A percentile compares a stretch with the other conserved stretches of the same genome.
These are phyloP conservation scores for Pseudeuparius sepicola DNA, from an alignment of 2,888 invertebrate genomes.

Conservation along the genomic window DNA sequence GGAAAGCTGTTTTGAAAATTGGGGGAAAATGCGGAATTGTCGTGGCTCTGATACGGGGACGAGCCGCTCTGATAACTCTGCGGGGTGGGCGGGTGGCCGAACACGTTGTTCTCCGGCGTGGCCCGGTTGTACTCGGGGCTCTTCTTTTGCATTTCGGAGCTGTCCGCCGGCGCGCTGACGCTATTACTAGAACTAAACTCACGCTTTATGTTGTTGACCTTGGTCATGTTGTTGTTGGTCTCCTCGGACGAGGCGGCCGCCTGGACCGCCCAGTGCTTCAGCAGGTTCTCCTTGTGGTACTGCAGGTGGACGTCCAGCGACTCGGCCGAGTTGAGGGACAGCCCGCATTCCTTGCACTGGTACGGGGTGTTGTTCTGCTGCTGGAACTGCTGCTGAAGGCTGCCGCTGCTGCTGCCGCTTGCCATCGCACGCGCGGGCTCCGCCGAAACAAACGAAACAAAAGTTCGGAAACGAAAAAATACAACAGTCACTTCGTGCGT, in stretches of 20 bases:
- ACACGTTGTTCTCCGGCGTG: constrained; percentile 47
- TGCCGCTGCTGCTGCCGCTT: constrained; percentile 31
- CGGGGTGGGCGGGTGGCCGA: constrained; percentile 54
- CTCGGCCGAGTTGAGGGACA: constrained; percentile 63
- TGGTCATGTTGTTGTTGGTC: constrained; percentile 52
- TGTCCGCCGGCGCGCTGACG: not conserved
- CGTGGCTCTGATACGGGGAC: constrained; percentile 50
- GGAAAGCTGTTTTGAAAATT: constrained; percentile 35
- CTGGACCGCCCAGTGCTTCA: constrained; percentile 62
- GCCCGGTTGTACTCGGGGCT: constrained; percentile 48
- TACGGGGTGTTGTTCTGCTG: constrained; percentile 47
- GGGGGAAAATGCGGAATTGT: constrained; percentile 48
- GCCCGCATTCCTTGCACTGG: constrained; percentile 67
- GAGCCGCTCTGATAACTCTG: constrained; percentile 58
- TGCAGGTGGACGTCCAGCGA: constrained; percentile 71
- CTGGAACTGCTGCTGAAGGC: constrained; percentile 25
- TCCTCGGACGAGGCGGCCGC: constrained; percentile 42
- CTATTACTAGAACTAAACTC: constrained; percentile 43
- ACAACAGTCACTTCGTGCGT: constrained; percentile 38
- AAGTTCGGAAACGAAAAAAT: constrained; percentile 35
- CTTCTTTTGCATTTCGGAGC: constrained; percentile 44
- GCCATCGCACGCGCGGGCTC: constrained; percentile 33
- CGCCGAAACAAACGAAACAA: constrained; percentile 25
- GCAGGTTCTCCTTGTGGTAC: constrained; percentile 65
- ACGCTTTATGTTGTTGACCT: constrained; percentile 42